phyloP scores from a whole-genome alignment of 2,888 invertebrate genomes.

The Sympetrum striolatum region DNA sequence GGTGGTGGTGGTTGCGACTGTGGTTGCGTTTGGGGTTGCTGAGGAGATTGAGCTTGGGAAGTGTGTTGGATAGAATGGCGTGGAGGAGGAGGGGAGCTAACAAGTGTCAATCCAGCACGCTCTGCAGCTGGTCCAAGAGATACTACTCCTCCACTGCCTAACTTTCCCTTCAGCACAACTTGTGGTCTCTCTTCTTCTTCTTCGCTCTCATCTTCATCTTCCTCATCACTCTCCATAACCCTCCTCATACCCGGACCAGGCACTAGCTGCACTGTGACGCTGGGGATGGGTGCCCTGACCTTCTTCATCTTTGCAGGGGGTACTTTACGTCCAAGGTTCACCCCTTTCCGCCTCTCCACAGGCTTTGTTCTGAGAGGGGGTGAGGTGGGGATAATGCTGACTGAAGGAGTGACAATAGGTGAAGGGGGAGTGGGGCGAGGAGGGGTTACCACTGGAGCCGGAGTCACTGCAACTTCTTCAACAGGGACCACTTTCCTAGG shows the following conservation, averaged over 20 bases:
- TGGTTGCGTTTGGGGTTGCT: not conserved
- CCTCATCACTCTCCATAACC: not conserved
- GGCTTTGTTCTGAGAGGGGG: conserved; percentile 53
- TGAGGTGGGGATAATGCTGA: conserved; percentile 58
- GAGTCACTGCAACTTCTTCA: conserved; percentile 57
- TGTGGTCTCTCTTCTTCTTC: not conserved
- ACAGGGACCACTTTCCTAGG: conserved; percentile 55
- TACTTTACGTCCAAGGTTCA: conserved; percentile 3
- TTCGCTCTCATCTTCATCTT: conserved; percentile 5
- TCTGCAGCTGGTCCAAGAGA: conserved; percentile 15
- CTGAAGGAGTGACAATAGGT: conserved; percentile 50
- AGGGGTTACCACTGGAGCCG: conserved; percentile 57
- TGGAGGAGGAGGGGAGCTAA: not conserved
- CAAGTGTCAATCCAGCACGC: not conserved
- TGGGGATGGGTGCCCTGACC: not conserved
- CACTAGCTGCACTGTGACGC: conserved; percentile 4
- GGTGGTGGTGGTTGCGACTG: not conserved
- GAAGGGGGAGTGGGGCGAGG: conserved; percentile 49
- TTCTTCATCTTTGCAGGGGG: not conserved
- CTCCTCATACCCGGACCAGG: not conserved
- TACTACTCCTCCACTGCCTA: conserved; percentile 19
- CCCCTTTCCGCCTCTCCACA: not conserved
- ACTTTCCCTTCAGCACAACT: conserved; percentile 35
- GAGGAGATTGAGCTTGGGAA: not conserved
- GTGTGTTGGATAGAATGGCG: not conserved